Base-by-base conservation (phyloP, 2,797 vertebrate genomes). In the Micromesistius poutassou region DNA sequence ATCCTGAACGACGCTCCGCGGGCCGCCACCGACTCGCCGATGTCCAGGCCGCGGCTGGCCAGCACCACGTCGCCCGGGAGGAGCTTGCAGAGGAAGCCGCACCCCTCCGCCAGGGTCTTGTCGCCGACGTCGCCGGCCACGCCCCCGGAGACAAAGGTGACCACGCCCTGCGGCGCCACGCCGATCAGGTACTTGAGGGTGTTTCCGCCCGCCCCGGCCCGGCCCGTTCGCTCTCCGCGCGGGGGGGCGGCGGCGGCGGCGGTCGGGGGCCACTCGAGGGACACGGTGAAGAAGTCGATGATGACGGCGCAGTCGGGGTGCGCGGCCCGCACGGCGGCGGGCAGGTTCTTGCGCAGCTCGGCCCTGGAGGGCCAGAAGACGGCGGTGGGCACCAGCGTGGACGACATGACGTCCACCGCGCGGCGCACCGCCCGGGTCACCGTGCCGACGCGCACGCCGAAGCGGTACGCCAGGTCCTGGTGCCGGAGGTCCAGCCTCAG, bases 231-330 rank as follows among this genome's bases (percentile, higher is more conserved):
- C 78, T 82, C 85, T 76, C 80, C 81, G 75, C 83, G 77, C 71
- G 87, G 80, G 73, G n/a, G n/a, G n/a, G n/a, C n/a, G n/a, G n/a
- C n/a, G n/a, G n/a, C n/a, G n/a, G n/a, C n/a, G n/a, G 83, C 80
- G 1, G 89, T 87, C 55, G 46, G 46, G 22, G 46, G 46, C 83
- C 91, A 93, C 84, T 95, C 93, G 5, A 93, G 90, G n/a, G 91
- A 91, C 73, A 93, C 93, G 0, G 85, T 90, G 86, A 95, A 94
- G 38, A 92, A 95, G 90, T 94, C 94, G n/a, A 94, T 82, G 68
- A 95, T 94, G 83, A 94, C 94, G 0, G 93, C 93, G 1, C 94
- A 94, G 90, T 95, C 93, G 0, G 93, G 94, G 80, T 94, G 90
- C 2, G 88, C 86, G 22, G 87, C 46, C 12, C 84, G 86, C 78